These are phyloP conservation scores for Coregonus clupeaformis DNA, from an alignment of 2,113 vertebrate species.

Conservation along the genomic window DNA sequence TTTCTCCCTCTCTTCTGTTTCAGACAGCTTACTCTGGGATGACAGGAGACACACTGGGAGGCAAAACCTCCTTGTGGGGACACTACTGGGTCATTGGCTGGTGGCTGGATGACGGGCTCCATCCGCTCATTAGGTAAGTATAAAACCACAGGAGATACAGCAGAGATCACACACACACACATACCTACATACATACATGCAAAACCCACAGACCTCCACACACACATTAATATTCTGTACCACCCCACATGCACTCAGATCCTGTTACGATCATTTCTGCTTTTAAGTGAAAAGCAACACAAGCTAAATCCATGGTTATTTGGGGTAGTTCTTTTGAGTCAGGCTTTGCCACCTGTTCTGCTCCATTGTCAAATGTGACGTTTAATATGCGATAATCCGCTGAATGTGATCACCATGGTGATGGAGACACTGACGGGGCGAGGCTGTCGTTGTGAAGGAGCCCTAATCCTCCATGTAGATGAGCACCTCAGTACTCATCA, in stretches of 20 bases:
- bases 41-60: no score
- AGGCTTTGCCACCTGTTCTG: neutral
- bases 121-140: no score
- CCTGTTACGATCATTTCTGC: no score
- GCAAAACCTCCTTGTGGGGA: no score
- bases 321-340: neutral
- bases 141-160: no score
- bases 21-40: no score
- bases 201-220: no score
- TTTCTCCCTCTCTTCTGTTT: no score
- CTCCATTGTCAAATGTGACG: constrained; percentile 34
- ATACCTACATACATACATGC: neutral
- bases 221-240: neutral
- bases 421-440: neutral
- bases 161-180: neutral
- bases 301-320: neutral
- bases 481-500: constrained; percentile 12
- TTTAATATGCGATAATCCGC: constrained; percentile 52
- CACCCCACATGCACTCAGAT: neutral
- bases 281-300: neutral
- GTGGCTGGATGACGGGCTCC: no score
- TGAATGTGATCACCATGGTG: constrained; percentile 22
- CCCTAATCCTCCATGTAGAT: constrained; percentile 39
- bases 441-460: constrained; percentile 13
- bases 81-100: no score